Base-by-base conservation (phyloP, 2,888 invertebrate species). In the Limnephilus rhombicus region DNA sequence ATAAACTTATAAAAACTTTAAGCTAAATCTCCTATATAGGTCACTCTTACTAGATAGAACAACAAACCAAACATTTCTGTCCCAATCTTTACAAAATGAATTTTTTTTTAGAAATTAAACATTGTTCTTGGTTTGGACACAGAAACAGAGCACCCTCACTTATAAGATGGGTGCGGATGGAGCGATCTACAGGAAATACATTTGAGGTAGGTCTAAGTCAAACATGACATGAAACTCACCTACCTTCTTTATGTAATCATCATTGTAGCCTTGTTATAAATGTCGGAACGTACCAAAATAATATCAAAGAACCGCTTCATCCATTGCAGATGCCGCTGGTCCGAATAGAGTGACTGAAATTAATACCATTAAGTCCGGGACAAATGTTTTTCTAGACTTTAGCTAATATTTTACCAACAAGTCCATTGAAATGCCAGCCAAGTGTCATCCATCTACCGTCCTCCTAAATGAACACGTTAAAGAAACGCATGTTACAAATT, bases 401-500 rank as follows among this genome's bases (percentile, higher is more conserved):
- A 91, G 91, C 93, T 90, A 93, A 93, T 93, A 93, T 93, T 93
- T 93, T 93, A 93, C 90, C 92, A 93, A 93, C 93, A 93, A 92
- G 85, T 89, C 92, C 91, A 92, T 93, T 93, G 93, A 92, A 87
- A 82, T 37, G 91, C 29, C 91, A 87, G 86, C 83, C 80, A 29
- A 53, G 80, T 90, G 89, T 92, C 93, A 91, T 92, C 89, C 89
- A 90, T 90, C 89, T 92, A 45, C 81, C 29, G 18, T 80, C 85
- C 86, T 80, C 89, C 86, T 68, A 68, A 90, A 85, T 34, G 92
- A 81, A 82, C 87, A 29, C 53, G 83, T 45, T 45, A 85, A 90
- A 91, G 85, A 91, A 80, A 90, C 91, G 92, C 82, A 49, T 89
- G 91, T 91, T 85, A 92, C 92, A 92, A 91, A 92, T 92, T 87